These are phyloP conservation scores for Delichon dasypus DNA, from an alignment of 2,797 vertebrate species.

Conservation along the genomic window DNA sequence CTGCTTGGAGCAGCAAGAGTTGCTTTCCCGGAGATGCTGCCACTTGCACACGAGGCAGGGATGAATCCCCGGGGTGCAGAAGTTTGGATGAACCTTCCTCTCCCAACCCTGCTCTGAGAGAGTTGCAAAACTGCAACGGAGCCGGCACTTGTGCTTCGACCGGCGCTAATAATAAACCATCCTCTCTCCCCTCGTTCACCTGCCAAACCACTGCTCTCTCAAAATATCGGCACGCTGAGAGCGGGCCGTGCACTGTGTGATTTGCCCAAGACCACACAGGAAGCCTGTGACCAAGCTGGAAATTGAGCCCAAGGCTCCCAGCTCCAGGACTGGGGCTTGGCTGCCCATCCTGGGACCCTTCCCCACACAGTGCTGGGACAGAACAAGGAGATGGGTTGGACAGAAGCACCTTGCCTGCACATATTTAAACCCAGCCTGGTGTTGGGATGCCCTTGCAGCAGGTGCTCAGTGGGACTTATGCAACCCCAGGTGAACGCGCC, in stretches of 20 bases:
- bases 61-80: background rate
- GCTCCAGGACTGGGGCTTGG: background rate
- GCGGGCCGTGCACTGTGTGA: conserved; percentile 6
- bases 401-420: background rate
- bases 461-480: background rate
- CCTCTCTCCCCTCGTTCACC: conserved; percentile 44
- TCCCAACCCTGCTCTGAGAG: background rate
- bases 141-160: background rate
- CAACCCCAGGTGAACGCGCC: fast-evolving
- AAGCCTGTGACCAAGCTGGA: conserved; percentile 48
- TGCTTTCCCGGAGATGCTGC: conserved; percentile 5
- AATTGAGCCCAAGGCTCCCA: background rate
- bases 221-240: conserved; percentile 47
- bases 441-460: background rate
- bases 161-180: conserved; percentile 51
- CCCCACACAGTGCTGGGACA: fast-evolving
- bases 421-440: background rate
- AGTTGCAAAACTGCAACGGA: background rate
- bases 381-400: background rate
- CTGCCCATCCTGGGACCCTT: background rate
- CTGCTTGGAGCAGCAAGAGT: background rate
- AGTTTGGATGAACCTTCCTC: background rate
- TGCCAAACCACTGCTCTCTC: conserved; percentile 63
- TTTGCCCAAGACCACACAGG: conserved; percentile 66
- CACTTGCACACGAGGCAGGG: conserved; percentile 18